Conservation (phyloP, 53 echinoderm and acorn worm genomes). For the Zoroaster sp. region DNA sequence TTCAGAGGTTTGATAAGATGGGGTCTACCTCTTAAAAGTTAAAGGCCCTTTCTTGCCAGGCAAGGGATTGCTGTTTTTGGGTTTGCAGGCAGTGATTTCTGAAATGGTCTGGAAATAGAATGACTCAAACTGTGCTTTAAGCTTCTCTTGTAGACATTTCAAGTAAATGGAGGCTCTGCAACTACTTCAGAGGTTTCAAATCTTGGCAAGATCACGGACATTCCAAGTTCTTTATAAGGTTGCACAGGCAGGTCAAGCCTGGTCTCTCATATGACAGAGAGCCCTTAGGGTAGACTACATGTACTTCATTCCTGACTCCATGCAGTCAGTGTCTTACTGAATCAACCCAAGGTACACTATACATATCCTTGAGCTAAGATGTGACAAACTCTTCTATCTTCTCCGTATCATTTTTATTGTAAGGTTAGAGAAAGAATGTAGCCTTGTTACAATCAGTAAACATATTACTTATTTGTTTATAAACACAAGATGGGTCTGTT, state of each 20-base stretch:
- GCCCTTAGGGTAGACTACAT: too few relatives aligned
- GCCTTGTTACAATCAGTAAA: neutral
- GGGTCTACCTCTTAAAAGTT: too few relatives aligned
- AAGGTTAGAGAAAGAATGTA: neutral
- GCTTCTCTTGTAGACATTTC: neutral
- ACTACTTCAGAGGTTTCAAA: neutral
- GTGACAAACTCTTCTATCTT: neutral
- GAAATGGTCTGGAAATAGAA: too few relatives aligned
- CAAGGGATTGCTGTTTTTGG: too few relatives aligned
- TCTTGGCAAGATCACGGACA: neutral
- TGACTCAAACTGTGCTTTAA: too few relatives aligned
- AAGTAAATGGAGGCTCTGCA: neutral
- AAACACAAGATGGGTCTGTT: neutral
- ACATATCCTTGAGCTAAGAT: neutral
- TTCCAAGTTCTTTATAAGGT: neutral
- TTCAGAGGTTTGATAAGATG: too few relatives aligned
- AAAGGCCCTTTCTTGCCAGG: neutral
- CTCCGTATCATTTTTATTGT: neutral
- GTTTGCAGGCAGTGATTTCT: too few relatives aligned
- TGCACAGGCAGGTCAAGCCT: neutral
- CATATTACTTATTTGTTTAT: neutral
- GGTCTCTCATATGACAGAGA: neutral
- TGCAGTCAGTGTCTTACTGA: neutral
- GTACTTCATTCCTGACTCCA: neutral
- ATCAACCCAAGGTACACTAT: neutral